Percentiles rank a stretch among this genome's conserved stretches.
These are phyloP conservation scores for Pitangus sulphuratus DNA, from an alignment of 2,797 vertebrate species.

Conservation along the genomic window DNA sequence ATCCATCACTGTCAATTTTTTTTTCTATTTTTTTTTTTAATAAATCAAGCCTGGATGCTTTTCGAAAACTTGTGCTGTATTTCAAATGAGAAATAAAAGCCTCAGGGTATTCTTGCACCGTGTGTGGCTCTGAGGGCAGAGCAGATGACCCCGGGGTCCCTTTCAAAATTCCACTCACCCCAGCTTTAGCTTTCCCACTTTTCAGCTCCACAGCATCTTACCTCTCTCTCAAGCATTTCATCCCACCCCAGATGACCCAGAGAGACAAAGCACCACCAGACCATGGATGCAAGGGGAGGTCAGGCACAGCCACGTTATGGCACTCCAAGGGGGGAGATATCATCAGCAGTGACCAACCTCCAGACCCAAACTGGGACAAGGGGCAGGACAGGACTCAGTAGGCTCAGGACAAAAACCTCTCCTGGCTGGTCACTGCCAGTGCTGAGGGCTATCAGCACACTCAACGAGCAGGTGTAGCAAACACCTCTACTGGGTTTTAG, in stretches of 20 bases:
- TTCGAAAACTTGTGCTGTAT: neutral
- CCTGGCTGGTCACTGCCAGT: neutral
- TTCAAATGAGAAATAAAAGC: neutral
- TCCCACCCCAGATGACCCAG: neutral
- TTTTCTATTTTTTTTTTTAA: neutral
- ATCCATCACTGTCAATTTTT: conserved; percentile 27
- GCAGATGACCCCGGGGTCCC: neutral
- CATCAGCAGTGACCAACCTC: neutral
- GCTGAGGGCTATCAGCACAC: neutral
- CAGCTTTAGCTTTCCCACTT: rapidly evolving
- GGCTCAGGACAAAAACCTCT: neutral
- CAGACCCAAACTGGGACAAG: neutral
- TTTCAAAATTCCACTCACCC: neutral
- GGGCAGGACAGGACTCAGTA: neutral
- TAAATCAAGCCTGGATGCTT: neutral
- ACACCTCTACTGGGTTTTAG: neutral
- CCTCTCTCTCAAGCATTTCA: neutral
- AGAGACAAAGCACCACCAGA: rapidly evolving
- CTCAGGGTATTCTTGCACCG: neutral
- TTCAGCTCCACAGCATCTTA: neutral
- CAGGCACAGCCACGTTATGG: neutral
- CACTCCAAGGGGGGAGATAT: neutral
- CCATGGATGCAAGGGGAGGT: rapidly evolving
- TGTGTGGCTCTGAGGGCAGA: neutral
- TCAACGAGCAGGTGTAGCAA: neutral